Conservation (phyloP, 2,888 invertebrate genomes). For the Drosophila demipolita region DNA sequence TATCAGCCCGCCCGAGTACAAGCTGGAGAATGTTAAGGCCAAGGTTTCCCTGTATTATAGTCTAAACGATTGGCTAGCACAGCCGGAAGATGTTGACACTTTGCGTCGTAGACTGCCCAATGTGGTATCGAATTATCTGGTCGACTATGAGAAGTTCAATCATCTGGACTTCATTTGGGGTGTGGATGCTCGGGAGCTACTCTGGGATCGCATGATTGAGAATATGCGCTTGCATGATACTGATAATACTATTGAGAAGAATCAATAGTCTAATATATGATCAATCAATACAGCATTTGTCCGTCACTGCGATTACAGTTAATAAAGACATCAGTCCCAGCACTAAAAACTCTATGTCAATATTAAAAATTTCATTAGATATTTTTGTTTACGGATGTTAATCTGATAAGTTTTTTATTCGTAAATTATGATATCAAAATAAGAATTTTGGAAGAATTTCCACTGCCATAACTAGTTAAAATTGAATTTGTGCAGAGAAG, state of each 20-base stretch:
- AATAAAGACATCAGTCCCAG: constrained; percentile 74
- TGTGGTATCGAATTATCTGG: constrained; percentile 85
- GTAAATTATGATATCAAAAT: background rate
- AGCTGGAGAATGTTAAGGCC: constrained; percentile 86
- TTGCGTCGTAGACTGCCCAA: constrained; percentile 82
- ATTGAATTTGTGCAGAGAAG: no score
- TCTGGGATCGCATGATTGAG: constrained; percentile 87
- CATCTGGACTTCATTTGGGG: constrained; percentile 91
- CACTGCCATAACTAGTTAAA: background rate
- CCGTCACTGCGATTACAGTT: constrained; percentile 85
- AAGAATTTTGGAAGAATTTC: background rate
- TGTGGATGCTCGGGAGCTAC: constrained; percentile 86
- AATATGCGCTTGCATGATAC: constrained; percentile 84
- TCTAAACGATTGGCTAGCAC: constrained; percentile 88
- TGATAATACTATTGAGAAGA: constrained; percentile 84
- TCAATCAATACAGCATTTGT: constrained; percentile 81
- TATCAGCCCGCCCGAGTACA: constrained; percentile 87
- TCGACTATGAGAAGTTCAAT: constrained; percentile 87
- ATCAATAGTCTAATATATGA: constrained; percentile 84
- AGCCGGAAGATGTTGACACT: constrained; percentile 86
- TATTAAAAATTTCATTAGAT: no score
- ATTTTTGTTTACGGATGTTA: background rate
- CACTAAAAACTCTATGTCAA: no score
- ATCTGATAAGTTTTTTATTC: background rate
- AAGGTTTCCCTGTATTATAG: constrained; percentile 89